These are phyloP conservation scores for Biston stratarius DNA, from an alignment of 2,888 invertebrate species.

Conservation along the genomic window DNA sequence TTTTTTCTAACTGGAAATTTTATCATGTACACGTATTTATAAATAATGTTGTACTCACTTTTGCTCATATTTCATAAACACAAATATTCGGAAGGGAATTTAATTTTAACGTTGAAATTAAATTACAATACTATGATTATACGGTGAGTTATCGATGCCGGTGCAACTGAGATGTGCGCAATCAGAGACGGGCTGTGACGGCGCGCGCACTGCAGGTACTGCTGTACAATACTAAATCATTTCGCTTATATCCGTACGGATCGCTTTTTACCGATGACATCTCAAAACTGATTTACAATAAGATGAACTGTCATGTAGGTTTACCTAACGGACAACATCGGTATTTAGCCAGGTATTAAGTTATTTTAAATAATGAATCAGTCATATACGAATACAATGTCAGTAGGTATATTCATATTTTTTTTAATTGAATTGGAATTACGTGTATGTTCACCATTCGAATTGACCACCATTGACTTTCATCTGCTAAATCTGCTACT, in stretches of 20 bases:
- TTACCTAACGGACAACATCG: constrained; percentile 1
- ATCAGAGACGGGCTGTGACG: constrained; percentile 1
- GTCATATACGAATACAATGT: no score
- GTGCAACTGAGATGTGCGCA: background rate
- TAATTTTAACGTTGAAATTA: background rate
- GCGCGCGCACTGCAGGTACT: constrained; percentile 6
- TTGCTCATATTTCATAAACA: constrained; percentile 50
- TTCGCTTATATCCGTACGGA: constrained; percentile 28
- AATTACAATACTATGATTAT: background rate
- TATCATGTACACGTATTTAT: background rate
- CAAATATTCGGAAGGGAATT: background rate
- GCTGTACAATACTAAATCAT: constrained; percentile 1
- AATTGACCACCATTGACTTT: no score
- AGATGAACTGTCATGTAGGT: background rate
- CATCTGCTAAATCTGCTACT: no score
- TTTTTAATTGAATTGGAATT: no score
- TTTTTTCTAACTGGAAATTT: background rate
- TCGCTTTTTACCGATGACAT: constrained; percentile 25
- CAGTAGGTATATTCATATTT: no score
- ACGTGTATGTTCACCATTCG: no score
- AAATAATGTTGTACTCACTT: constrained; percentile 47
- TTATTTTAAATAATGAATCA: no score
- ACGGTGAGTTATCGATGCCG: constrained; percentile 2
- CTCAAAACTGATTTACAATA: constrained; percentile 6
- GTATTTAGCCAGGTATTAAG: background rate